Evolutionary conservation across 2,113 vertebrate species (phyloP), one percentile per base, ranked within the genome.

Genomic region (Sialia sialis): DNA sequence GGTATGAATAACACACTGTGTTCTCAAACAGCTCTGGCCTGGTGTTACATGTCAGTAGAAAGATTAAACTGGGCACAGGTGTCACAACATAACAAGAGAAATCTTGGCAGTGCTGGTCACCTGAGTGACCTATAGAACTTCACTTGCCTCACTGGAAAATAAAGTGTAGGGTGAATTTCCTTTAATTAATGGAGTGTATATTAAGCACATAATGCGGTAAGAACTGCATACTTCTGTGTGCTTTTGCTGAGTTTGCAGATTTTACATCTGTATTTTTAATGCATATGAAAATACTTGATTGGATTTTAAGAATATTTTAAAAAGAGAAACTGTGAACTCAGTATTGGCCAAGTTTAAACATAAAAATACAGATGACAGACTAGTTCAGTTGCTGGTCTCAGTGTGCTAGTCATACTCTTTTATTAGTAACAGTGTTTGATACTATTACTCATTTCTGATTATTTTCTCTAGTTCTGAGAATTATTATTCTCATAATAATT

Each of bases 181-280:
- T 80, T 19, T 30, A 49, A 23, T 60, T 63, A n/a, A 39, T 58
- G 22, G 13, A 29, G 14, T 32, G 6, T 34, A 1, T 67, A 3
- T 62, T 79, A 46, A 63, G 43, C 26, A 36, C 1, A 2, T 22
- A 7, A 7, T 23, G 9, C 41, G 48, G 16, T 44, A 51, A 89
- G 49, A 73, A 4, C 26, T 19, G 1, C 16, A 66, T 59, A 23
- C 6, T 77, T 11, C 55, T 32, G 3, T 34, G 38, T 54, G 10
- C 23, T 81, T 91, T 2, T 23, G 29, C 44, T 38, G 0, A 58
- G 26, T 39, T 67, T 46, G 43, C 32, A 66, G 14, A 39, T 67
- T 62, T 39, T 43, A 9, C 16, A 4, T 55, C 10, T n/a, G 0
- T 39, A 2, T 25, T 3, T 3, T 22, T 32, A 43, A 29, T 51